phyloP scores from a whole-genome alignment of 30 jellyfish, hydroid and myxozoan genomes.

The Morbakka virulenta region DNA sequence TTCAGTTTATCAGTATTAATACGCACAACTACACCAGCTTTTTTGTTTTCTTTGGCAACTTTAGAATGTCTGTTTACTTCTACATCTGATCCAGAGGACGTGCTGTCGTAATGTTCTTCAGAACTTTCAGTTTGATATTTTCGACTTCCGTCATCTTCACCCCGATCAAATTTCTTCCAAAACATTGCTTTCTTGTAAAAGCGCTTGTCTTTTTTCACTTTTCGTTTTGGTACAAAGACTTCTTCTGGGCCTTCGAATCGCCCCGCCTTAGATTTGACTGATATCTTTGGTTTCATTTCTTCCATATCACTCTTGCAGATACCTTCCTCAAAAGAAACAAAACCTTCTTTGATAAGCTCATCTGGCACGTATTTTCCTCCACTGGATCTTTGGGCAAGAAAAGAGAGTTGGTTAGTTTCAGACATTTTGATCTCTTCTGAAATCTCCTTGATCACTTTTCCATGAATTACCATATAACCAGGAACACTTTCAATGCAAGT shows the following conservation, averaged over 20 bases:
- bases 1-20: neutral
- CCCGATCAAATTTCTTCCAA: neutral
- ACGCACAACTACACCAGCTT: neutral
- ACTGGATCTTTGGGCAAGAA: neutral
- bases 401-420: neutral
- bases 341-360: neutral
- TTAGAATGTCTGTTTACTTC: neutral
- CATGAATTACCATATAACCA: neutral
- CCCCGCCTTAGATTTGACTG: neutral
- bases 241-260: neutral
- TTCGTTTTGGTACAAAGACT: neutral
- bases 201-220: neutral
- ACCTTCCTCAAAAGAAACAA: neutral
- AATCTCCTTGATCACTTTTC: neutral
- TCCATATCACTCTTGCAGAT: neutral
- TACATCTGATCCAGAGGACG: too few species aligned
- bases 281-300: neutral
- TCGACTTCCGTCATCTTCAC: neutral
- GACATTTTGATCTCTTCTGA: neutral
- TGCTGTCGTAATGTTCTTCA: too few species aligned
- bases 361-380: neutral
- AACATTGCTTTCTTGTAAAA: neutral
- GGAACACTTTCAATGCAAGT: neutral
- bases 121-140: neutral
- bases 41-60: neutral